phyloP scores from a whole-genome alignment of 23 tunicate species.

The Phallusia fumigata region DNA sequence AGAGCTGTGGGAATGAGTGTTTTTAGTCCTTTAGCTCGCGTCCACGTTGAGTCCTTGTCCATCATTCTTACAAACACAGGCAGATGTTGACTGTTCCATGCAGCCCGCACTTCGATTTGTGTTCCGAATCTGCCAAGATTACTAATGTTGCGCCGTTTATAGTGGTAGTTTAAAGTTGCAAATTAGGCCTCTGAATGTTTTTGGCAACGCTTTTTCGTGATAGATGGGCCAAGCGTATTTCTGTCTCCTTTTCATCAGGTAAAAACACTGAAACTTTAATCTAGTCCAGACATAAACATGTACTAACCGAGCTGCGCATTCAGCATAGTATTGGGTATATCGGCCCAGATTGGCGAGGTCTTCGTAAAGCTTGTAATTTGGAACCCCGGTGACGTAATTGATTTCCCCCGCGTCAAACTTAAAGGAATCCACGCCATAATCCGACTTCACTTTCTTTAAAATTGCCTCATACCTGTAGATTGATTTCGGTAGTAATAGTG shows the following conservation, averaged over 20 bases:
- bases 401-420: constrained; percentile 84
- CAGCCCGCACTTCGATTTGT: constrained; percentile 77
- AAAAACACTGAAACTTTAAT: no score
- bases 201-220: no score
- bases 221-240: no score
- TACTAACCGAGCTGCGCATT: constrained; percentile 51
- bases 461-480: constrained; percentile 53
- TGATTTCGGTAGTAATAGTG: no score
- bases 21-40: constrained; percentile 76
- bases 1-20: constrained; percentile 89
- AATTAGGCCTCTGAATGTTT: no score
- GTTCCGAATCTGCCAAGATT: constrained; percentile 48
- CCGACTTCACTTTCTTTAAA: constrained; percentile 34
- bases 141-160: neutral
- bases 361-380: constrained; percentile 27
- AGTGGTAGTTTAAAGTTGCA: neutral
- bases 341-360: constrained; percentile 43
- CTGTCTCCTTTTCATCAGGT: no score
- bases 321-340: constrained; percentile 54
- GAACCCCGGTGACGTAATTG: constrained; percentile 55
- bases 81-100: constrained; percentile 82
- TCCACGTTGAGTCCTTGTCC: constrained; percentile 97
- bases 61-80: constrained; percentile 89
- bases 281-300: no score
- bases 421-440: constrained; percentile 59